phyloP scores from a whole-genome alignment of 2,888 invertebrate genomes.

The Malacosoma neustria region DNA sequence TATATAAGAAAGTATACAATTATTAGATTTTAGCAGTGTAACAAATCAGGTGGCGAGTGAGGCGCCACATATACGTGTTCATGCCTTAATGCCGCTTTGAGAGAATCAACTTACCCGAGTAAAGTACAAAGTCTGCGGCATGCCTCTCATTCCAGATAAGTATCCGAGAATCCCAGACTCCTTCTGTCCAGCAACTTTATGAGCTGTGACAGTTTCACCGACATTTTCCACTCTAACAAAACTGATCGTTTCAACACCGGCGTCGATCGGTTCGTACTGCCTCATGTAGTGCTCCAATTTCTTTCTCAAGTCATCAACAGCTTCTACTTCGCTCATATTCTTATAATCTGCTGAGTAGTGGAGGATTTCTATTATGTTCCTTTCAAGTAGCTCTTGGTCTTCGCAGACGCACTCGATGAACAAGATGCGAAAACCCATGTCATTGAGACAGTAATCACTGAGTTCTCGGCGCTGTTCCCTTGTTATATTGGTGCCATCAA shows the following conservation, averaged over 20 bases:
- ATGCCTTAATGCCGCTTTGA: conserved; percentile 94
- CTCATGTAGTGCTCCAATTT: conserved; percentile 89
- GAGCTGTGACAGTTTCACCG: conserved; percentile 81
- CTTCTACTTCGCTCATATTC: conserved; percentile 84
- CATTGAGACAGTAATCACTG: conserved; percentile 80
- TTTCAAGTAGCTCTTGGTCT: conserved; percentile 73
- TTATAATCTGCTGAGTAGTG: conserved; percentile 91
- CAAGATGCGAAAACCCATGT: conserved; percentile 88
- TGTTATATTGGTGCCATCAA: conserved; percentile 95
- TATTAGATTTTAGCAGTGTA: too few relatives aligned
- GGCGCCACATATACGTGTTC: too few relatives aligned
- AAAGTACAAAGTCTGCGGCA: conserved; percentile 90
- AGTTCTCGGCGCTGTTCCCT: conserved; percentile 85
- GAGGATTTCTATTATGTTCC: conserved; percentile 81
- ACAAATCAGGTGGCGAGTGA: too few relatives aligned
- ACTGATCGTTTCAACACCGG: conserved; percentile 69
- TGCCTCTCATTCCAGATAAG: conserved; percentile 88
- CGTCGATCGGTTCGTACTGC: conserved; percentile 87
- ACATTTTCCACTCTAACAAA: conserved; percentile 68
- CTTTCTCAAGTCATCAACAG: conserved; percentile 85
- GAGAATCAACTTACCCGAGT: conserved; percentile 81
- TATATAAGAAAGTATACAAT: too few relatives aligned
- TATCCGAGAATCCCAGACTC: conserved; percentile 91
- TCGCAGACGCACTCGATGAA: conserved; percentile 95
- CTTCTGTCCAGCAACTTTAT: conserved; percentile 84